Evolutionary conservation across 92 coral and sea anemone genomes (phyloP).

Genomic region (Actinernus sp.): DNA sequence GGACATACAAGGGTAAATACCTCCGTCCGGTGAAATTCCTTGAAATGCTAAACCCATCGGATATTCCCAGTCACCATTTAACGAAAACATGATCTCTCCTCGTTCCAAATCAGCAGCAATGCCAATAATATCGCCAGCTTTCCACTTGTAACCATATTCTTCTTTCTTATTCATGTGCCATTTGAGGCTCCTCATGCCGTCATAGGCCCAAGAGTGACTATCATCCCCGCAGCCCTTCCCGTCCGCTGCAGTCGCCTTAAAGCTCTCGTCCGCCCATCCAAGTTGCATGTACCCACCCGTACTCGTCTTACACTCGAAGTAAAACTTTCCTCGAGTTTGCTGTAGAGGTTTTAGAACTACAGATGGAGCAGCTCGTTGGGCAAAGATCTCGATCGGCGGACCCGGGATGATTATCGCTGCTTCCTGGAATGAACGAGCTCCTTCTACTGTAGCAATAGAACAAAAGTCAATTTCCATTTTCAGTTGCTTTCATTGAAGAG

Average conservation of each 20-base stretch:
- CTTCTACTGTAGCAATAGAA: slow-evolving; percentile 49
- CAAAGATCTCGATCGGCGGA: slow-evolving; percentile 76
- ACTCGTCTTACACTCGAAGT: slow-evolving; percentile 67
- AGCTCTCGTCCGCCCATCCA: slow-evolving; percentile 74
- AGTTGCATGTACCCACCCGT: slow-evolving; percentile 75
- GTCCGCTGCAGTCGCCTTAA: slow-evolving; percentile 54
- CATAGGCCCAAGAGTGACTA: slow-evolving; percentile 76
- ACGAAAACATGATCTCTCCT: slow-evolving; percentile 42
- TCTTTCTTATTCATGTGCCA: slow-evolving; percentile 60
- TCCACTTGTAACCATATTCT: slow-evolving; percentile 64
- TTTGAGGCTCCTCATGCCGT: slow-evolving; percentile 62
- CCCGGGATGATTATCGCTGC: slow-evolving; percentile 69
- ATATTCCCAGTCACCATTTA: slow-evolving; percentile 60
- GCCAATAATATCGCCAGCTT: slow-evolving; percentile 66
- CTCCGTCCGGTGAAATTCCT: slow-evolving; percentile 40
- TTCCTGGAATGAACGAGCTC: slow-evolving; percentile 51
- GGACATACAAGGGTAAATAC: slow-evolving; percentile 69
- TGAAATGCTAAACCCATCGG: slow-evolving; percentile 61
- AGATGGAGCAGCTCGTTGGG: slow-evolving; percentile 74
- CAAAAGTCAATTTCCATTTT: slow-evolving; percentile 65
- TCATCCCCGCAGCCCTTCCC: slow-evolving; percentile 83
- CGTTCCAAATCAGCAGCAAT: slow-evolving; percentile 55
- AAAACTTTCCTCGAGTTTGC: slow-evolving; percentile 65
- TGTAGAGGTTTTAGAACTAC: slow-evolving; percentile 63
- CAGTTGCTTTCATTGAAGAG: too few species aligned